These are phyloP conservation scores for Cottoperca gobio DNA, from an alignment of 2,797 vertebrate genomes.

Conservation along the genomic window DNA sequence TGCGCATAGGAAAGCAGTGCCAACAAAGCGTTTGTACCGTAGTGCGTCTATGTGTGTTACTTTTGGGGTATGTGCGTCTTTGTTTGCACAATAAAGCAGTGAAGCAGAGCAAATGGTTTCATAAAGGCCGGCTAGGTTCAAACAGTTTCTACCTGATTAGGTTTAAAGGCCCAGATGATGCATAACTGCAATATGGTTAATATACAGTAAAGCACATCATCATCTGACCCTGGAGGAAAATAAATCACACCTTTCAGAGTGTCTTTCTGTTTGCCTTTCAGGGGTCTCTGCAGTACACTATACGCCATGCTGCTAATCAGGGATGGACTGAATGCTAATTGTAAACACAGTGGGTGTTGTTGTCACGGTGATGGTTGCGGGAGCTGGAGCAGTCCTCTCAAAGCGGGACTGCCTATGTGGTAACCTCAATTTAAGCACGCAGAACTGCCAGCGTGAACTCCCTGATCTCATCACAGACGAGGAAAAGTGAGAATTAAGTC, in stretches of 20 bases:
- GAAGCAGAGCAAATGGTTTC: constrained; percentile 59
- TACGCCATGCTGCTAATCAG: constrained; percentile 44
- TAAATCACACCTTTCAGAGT: constrained; percentile 17
- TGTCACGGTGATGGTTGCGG: constrained; percentile 65
- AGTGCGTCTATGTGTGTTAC: not conserved
- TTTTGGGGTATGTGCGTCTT: not conserved
- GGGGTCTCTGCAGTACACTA: constrained; percentile 36
- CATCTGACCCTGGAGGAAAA: constrained; percentile 8
- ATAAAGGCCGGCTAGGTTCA: constrained; percentile 58
- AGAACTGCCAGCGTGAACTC: constrained; percentile 55
- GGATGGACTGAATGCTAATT: constrained; percentile 66
- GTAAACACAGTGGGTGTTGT: constrained; percentile 60
- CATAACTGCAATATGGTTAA: constrained; percentile 48
- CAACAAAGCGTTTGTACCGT: constrained; percentile 7
- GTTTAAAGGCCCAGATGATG: constrained; percentile 51
- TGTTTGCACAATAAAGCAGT: constrained; percentile 62
- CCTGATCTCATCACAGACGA: constrained; percentile 59
- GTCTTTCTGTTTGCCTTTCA: not conserved
- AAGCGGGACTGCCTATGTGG: constrained; percentile 51
- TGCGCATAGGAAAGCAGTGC: constrained; percentile 33
- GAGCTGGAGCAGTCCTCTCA: constrained; percentile 40
- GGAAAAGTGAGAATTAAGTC: not conserved
- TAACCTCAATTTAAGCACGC: constrained; percentile 64
- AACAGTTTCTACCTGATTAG: constrained; percentile 66
- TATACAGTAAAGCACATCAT: constrained; percentile 33